Percentiles rank a stretch among this genome's conserved stretches.
Evolutionary conservation across 2,888 invertebrate species (phyloP).

Genomic region (Limnephilus lunatus): DNA sequence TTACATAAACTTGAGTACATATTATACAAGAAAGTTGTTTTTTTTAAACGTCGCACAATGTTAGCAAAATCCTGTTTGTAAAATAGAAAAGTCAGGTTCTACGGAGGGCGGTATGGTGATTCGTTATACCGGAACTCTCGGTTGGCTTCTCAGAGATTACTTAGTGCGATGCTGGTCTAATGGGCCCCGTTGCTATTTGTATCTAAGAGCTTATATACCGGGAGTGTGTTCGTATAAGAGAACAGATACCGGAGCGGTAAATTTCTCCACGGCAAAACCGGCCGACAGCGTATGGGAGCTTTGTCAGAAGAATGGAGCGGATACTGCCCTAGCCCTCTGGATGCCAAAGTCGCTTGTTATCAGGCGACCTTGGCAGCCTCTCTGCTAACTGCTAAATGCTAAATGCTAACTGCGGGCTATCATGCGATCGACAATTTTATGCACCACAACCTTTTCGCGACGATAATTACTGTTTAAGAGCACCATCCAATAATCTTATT

Average conservation of each 20-base stretch:
- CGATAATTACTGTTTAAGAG: neutral
- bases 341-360: conserved; percentile 28
- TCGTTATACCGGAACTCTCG: conserved; percentile 30
- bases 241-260: conserved; percentile 56
- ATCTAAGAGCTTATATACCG: conserved; percentile 25
- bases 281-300: conserved; percentile 61
- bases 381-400: neutral
- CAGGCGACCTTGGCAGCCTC: conserved; percentile 10
- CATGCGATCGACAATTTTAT: neutral
- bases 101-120: conserved; percentile 1
- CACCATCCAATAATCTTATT: neutral
- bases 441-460: neutral
- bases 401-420: neutral
- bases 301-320: conserved; percentile 63
- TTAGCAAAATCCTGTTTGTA: neutral
- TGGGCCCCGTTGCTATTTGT: conserved; percentile 62
- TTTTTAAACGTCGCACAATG: neutral
- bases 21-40: neutral
- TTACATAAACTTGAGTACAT: neutral
- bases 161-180: conserved; percentile 61
- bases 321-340: conserved; percentile 52
- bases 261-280: conserved; percentile 55
- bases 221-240: conserved; percentile 8
- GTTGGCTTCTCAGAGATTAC: conserved; percentile 31
- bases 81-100: neutral